Percentiles rank a stretch among this genome's conserved stretches.
phyloP scores from a whole-genome alignment of 2,113 vertebrate genomes.

The Pollachius pollachius region DNA sequence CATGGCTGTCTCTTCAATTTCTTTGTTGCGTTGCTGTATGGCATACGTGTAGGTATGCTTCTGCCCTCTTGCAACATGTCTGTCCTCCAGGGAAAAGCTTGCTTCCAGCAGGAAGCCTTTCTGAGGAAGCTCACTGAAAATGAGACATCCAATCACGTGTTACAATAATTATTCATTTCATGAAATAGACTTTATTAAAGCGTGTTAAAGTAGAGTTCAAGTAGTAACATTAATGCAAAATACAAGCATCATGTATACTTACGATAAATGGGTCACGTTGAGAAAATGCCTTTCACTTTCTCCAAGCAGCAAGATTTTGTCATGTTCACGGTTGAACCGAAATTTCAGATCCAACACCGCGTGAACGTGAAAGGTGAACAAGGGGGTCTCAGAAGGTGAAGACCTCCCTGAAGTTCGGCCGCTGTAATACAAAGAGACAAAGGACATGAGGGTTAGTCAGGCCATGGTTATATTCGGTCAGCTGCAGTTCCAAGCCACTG shows the following conservation, averaged over 20 bases:
- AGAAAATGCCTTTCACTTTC: accelerated
- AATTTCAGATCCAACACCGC: slow-evolving; percentile 66
- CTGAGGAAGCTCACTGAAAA: slow-evolving; percentile 24
- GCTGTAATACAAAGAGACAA: slow-evolving; percentile 28
- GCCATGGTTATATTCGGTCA: no score
- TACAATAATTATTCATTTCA: neutral
- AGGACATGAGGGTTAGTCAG: neutral
- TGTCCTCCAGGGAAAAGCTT: slow-evolving; percentile 24
- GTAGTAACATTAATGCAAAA: neutral
- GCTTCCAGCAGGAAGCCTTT: slow-evolving; percentile 57
- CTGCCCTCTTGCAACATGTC: accelerated
- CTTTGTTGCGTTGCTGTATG: slow-evolving; percentile 34
- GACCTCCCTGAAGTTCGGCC: slow-evolving; percentile 30
- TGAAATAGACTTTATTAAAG: no score
- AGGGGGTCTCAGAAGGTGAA: slow-evolving; percentile 3
- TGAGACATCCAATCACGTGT: neutral
- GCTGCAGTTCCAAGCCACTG: neutral
- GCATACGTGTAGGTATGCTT: neutral
- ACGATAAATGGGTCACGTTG: slow-evolving; percentile 47
- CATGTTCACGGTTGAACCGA: neutral
- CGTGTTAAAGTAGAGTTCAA: no score
- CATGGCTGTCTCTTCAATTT: accelerated
- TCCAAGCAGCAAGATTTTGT: slow-evolving; percentile 7
- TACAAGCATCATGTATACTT: slow-evolving; percentile 20
- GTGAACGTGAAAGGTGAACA: slow-evolving; percentile 63